Percentiles rank a stretch among this genome's conserved stretches.
phyloP scores from a whole-genome alignment of 2,113 vertebrate genomes.

The Stigmatopora argus region DNA sequence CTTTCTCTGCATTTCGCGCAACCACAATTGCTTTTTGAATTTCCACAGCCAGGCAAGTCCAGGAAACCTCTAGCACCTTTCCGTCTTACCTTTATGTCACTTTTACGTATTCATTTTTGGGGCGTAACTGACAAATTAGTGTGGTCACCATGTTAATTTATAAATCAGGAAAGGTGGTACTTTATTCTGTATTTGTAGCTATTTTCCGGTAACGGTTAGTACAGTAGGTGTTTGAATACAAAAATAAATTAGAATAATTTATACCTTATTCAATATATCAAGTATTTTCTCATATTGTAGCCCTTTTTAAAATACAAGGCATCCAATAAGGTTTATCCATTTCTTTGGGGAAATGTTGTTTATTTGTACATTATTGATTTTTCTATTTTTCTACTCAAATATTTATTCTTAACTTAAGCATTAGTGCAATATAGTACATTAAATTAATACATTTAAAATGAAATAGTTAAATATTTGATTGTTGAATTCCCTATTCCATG shows the following conservation, averaged over 20 bases:
- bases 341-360: neutral
- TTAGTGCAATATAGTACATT: neutral
- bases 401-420: neutral
- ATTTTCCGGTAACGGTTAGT: neutral
- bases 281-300: neutral
- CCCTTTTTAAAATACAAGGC: neutral
- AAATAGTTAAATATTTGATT: too few relatives aligned
- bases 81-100: constrained; percentile 11
- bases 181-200: neutral
- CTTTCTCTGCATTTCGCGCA: constrained; percentile 74
- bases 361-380: neutral
- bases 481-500: neutral
- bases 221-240: neutral
- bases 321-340: neutral
- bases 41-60: constrained; percentile 67
- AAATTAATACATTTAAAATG: too few relatives aligned
- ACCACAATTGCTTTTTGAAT: constrained; percentile 75
- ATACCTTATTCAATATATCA: neutral
- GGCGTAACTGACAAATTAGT: too few relatives aligned
- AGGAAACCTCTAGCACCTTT: constrained; percentile 27
- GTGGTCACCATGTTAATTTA: neutral
- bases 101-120: too few relatives aligned
- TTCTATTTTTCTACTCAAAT: neutral
- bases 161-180: neutral
- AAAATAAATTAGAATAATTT: neutral